Evolutionary conservation across 2,888 invertebrate species (phyloP), one percentile per base, ranked within the genome.

Genomic region (Tupiocoris notatus): DNA sequence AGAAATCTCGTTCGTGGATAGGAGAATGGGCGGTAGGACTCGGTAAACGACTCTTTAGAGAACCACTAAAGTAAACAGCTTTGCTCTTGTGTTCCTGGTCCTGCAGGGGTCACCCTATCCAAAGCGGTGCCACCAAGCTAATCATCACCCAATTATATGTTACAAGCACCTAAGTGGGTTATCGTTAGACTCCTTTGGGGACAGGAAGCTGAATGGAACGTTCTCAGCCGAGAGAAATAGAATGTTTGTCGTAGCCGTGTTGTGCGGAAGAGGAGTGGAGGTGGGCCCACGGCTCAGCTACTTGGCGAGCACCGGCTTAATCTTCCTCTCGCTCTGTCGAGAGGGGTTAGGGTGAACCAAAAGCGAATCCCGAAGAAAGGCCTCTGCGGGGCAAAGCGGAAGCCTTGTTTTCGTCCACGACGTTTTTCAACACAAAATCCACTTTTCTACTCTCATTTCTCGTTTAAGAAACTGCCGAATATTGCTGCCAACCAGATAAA

Each of bases 111-210:
- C 39, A 7, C 39, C 39, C 39, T 7, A 39, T 7, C 6, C 39
- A 39, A 39, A 39, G 39, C 39, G 12, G 6, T 12, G 39, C 12
- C 39, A 7, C 39, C 39, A 39, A 39, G 39, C 39, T 67, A 67
- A 67, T 67, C 67, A 67, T 67, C 67, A 67, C 67, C 67, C 56
- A 57, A 67, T 67, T 67, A 67, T 67, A 56, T 67, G 67, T 67
- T 67, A 67, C 56, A 22, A 6, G 67, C 21, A 22, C 67, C 54
- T 67, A 67, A 67, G 57, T 67, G 67, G 67, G 56, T 57, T 56
- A 67, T 57, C 67, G 56, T 67, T 56, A 67, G 67, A 23, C 39
- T 39, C 39, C 39, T 39, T 39, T 12, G 39, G 39, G 39, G 12
- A 3, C 39, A 7, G 39, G 39, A 39, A 12, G 12, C 39, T 12